phyloP scores from a whole-genome alignment of 23 tunicate genomes.

The Botrylloides violaceus region DNA sequence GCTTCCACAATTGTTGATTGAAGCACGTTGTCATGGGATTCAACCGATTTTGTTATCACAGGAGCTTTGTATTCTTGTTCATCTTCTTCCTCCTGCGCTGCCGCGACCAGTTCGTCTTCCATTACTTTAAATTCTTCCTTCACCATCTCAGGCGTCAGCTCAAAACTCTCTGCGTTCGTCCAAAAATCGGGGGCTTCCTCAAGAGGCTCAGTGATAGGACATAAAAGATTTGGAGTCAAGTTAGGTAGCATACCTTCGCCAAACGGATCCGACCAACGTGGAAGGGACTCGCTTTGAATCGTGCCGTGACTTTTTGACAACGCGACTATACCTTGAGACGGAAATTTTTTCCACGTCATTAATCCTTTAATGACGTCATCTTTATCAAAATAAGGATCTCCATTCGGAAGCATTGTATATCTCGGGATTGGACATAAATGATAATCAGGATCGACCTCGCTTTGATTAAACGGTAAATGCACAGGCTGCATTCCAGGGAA shows the following conservation, averaged over 20 bases:
- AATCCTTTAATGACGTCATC: constrained; percentile 75
- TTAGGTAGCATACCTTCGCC: constrained; percentile 58
- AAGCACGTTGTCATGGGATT: neutral
- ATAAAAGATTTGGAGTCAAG: constrained; percentile 29
- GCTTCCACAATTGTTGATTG: constrained; percentile 7
- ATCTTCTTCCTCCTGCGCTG: constrained; percentile 8
- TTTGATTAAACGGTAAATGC: constrained; percentile 51
- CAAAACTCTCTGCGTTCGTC: neutral
- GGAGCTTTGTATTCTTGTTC: constrained; percentile 5
- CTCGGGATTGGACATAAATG: constrained; percentile 68
- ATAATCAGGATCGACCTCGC: constrained; percentile 63
- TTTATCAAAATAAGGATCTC: constrained; percentile 44
- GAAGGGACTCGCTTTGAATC: neutral
- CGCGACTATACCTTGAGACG: constrained; percentile 58
- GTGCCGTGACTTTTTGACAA: constrained; percentile 11
- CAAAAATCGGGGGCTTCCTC: neutral
- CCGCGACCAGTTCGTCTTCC: constrained; percentile 9
- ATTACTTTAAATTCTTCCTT: constrained; percentile 18
- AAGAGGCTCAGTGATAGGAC: neutral
- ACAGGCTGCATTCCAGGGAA: constrained; percentile 43
- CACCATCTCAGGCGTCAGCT: constrained; percentile 47
- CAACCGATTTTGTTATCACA: neutral
- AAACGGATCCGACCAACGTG: constrained; percentile 56
- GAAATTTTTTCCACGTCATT: constrained; percentile 70
- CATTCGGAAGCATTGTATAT: constrained; percentile 40